Percentiles rank a stretch among this genome's conserved stretches.
Conservation (phyloP, 2,888 invertebrate species). For the Drosophila pseudotakahashii region DNA sequence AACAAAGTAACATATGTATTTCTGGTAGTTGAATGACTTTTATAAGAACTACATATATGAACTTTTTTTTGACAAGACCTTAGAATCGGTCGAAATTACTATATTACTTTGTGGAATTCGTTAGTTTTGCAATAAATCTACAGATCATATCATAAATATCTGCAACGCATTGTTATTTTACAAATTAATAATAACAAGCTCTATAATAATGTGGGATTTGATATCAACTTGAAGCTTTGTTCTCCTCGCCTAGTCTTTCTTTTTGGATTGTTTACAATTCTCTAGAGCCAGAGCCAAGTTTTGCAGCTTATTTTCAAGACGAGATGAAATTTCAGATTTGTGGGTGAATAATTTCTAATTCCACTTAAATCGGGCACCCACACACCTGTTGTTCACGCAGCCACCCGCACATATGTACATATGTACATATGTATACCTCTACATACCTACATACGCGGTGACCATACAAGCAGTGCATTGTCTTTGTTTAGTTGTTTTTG, state of each 20-base stretch:
- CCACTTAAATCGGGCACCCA: constrained; percentile 40
- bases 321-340: constrained; percentile 44
- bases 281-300: background rate
- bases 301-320: constrained; percentile 16
- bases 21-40: too few relatives aligned
- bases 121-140: too few relatives aligned
- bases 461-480: constrained; percentile 64
- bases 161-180: too few relatives aligned
- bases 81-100: too few relatives aligned
- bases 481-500: constrained; percentile 25
- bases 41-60: too few relatives aligned
- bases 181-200: too few relatives aligned
- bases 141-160: too few relatives aligned
- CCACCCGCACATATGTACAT: constrained; percentile 3
- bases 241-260: background rate
- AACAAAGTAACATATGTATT: too few relatives aligned
- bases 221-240: background rate
- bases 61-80: too few relatives aligned
- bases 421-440: too few relatives aligned
- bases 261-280: background rate
- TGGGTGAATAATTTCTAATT: constrained; percentile 61
- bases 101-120: too few relatives aligned
- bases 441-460: constrained; percentile 18
- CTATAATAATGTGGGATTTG: too few relatives aligned
- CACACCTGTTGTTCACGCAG: constrained; percentile 22